Evolutionary conservation across 2,797 vertebrate species (phyloP).

Genomic region (Tokudaia tokunoshimensis): DNA sequence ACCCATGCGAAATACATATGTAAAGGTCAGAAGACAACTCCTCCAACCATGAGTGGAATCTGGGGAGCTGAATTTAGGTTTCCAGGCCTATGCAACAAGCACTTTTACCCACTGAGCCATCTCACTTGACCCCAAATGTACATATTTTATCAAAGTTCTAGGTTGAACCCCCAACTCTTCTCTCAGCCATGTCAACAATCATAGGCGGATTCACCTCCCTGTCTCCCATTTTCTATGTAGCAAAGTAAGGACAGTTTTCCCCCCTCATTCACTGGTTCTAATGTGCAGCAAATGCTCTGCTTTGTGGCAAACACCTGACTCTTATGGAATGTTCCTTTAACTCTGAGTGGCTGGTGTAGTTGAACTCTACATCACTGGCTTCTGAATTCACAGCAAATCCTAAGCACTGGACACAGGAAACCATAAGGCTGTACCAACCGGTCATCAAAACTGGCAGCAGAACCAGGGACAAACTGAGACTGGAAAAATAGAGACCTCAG

Average conservation of each 20-base stretch:
- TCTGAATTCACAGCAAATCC: neutral
- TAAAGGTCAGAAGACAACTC: neutral
- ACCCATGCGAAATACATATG: too few species aligned
- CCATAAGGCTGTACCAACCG: neutral
- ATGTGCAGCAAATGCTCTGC: neutral
- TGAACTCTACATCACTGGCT: neutral
- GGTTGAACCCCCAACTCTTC: neutral
- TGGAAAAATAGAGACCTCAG: neutral
- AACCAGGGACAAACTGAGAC: neutral
- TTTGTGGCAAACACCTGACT: neutral
- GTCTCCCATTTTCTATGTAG: neutral
- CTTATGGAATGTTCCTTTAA: neutral
- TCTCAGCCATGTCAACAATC: neutral
- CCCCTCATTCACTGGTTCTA: neutral
- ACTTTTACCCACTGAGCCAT: neutral
- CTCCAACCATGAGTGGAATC: too few species aligned
- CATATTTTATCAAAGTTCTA: neutral
- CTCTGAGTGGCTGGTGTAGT: neutral
- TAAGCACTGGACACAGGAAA: neutral
- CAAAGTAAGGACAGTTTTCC: neutral
- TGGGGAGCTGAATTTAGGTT: neutral
- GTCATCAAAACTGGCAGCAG: neutral
- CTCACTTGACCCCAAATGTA: neutral
- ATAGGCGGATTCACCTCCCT: neutral
- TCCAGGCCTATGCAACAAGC: neutral